A percentile compares a stretch with the other conserved stretches of the same genome.
Conservation (phyloP, 2,797 vertebrate genomes). For the Hyperoplus lanceolatus region DNA sequence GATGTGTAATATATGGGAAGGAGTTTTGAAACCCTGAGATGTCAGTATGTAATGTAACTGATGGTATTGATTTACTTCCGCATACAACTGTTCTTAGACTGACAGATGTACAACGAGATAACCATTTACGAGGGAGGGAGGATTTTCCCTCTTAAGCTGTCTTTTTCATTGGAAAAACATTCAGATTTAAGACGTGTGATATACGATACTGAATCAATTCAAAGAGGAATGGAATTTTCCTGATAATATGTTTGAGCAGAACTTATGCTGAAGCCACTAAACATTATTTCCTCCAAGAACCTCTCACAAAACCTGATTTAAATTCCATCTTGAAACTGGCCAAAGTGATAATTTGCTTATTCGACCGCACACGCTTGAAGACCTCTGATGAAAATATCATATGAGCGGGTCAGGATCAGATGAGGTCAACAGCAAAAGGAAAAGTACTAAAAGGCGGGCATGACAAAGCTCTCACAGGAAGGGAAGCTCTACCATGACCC, state of each 20-base stretch:
- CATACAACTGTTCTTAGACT: constrained; percentile 30
- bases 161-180: constrained; percentile 35
- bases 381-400: background rate
- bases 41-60: constrained; percentile 51
- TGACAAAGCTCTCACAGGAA: background rate
- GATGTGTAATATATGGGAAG: constrained; percentile 49
- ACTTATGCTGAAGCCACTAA: background rate
- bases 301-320: constrained; percentile 5
- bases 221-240: too few relatives aligned
- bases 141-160: constrained; percentile 11
- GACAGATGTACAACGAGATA: constrained; percentile 38
- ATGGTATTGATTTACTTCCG: constrained; percentile 46
- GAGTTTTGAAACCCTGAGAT: constrained; percentile 48
- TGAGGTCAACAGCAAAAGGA: background rate
- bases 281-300: background rate
- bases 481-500: too few relatives aligned
- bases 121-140: constrained; percentile 29
- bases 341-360: constrained; percentile 23
- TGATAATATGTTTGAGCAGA: background rate
- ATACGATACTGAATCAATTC: too few relatives aligned
- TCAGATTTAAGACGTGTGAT: constrained; percentile 9
- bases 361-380: background rate
- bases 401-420: background rate
- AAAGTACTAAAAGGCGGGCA: background rate
- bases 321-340: background rate